Conservation (phyloP, 2,888 invertebrate species). For the Tubiluchus corallicola region DNA sequence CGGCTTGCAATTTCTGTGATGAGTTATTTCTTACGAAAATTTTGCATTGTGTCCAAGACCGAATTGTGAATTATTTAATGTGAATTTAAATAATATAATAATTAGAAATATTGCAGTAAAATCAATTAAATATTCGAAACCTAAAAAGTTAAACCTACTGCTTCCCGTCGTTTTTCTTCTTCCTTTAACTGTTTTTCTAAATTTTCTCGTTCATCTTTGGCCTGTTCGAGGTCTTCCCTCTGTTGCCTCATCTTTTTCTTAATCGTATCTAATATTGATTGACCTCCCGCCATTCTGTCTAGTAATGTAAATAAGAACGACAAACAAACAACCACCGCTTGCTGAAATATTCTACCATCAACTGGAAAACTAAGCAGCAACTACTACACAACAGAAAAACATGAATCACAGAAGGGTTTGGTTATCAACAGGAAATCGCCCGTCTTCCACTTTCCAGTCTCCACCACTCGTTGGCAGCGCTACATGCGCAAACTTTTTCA, state of each 20-base stretch:
- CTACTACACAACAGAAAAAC: slow-evolving; percentile 1
- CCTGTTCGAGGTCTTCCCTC: slow-evolving; percentile 96
- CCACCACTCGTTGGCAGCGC: too few species aligned
- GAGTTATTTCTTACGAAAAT: too few species aligned
- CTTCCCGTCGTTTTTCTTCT: slow-evolving; percentile 89
- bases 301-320: too few species aligned
- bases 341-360: too few species aligned
- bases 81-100: not conserved
- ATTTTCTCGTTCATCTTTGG: slow-evolving; percentile 93
- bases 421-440: too few species aligned
- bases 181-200: slow-evolving; percentile 82
- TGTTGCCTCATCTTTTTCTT: slow-evolving; percentile 99
- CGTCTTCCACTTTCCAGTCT: too few species aligned
- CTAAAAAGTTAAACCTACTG: slow-evolving; percentile 49
- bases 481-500: too few species aligned
- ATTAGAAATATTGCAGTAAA: not conserved
- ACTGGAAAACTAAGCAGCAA: not conserved
- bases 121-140: not conserved
- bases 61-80: too few species aligned
- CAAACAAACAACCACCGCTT: too few species aligned
- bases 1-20: too few species aligned
- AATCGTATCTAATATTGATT: slow-evolving; percentile 74
- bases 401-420: too few species aligned
- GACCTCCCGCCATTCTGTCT: slow-evolving; percentile 5
- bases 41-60: too few species aligned